These are phyloP conservation scores for Pegoplata infirma DNA, from an alignment of 2,888 invertebrate genomes.

Conservation along the genomic window DNA sequence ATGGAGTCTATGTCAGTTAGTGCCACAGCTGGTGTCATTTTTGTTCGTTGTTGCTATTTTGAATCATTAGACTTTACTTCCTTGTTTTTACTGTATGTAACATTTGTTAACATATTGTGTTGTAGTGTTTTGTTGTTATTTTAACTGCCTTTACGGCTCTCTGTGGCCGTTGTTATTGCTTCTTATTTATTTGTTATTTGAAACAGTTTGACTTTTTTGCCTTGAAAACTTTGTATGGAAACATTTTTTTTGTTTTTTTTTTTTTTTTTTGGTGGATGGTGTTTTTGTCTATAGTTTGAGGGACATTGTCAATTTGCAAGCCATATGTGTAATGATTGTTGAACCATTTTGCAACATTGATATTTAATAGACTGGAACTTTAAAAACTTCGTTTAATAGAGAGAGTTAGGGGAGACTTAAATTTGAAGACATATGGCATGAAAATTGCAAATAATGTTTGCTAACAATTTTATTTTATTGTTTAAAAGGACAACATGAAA, in stretches of 20 bases:
- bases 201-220: constrained; percentile 21
- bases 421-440: constrained; percentile 41
- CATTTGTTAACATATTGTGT: constrained; percentile 50
- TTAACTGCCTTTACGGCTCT: constrained; percentile 30
- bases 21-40: constrained; percentile 54
- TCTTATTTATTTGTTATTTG: neutral
- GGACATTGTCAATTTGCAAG: constrained; percentile 54
- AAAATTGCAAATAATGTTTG: constrained; percentile 35
- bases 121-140: too few species aligned
- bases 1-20: constrained; percentile 13
- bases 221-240: constrained; percentile 17
- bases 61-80: constrained; percentile 54
- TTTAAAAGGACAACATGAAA: neutral
- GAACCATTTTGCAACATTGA: constrained; percentile 54
- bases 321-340: constrained; percentile 56
- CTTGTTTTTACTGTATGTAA: constrained; percentile 48
- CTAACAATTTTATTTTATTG: neutral
- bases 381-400: constrained; percentile 42
- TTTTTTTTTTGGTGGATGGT: too few species aligned
- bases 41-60: constrained; percentile 39
- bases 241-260: neutral
- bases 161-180: constrained; percentile 16
- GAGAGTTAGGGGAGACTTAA: constrained; percentile 44
- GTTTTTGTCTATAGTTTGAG: neutral
- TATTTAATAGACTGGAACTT: constrained; percentile 62